Conservation (phyloP, 2,797 vertebrate species). For the Squalus acanthias region DNA sequence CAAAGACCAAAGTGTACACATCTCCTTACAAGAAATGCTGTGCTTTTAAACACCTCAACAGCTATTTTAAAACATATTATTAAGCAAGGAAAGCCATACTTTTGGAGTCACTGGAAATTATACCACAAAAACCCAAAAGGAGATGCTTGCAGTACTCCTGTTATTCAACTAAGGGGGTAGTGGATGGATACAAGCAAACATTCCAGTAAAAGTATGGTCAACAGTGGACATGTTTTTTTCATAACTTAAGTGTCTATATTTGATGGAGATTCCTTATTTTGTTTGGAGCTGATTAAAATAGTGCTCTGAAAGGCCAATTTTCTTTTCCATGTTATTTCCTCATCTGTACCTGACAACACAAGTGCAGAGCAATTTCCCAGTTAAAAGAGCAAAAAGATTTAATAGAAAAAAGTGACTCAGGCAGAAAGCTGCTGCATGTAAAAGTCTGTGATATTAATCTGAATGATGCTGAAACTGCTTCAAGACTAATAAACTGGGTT, state of each 20-base stretch:
- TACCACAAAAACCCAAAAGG: neutral
- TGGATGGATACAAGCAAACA: neutral
- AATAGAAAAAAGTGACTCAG: neutral
- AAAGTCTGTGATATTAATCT: neutral
- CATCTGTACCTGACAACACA: neutral
- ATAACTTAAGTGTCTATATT: neutral
- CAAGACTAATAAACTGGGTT: neutral
- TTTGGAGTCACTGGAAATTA: neutral
- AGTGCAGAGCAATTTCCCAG: neutral
- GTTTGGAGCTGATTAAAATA: neutral
- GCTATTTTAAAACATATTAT: conserved; percentile 25
- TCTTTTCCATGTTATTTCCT: neutral
- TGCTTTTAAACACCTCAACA: conserved; percentile 46
- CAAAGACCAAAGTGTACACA: conserved; percentile 75
- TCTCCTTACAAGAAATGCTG: conserved; percentile 77
- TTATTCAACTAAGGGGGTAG: neutral
- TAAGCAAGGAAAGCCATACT: neutral
- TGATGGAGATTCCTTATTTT: neutral
- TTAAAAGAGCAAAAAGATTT: neutral
- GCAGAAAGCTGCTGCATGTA: neutral
- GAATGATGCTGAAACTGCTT: neutral
- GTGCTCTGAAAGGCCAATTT: neutral
- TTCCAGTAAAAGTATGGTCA: neutral
- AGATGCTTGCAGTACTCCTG: neutral
- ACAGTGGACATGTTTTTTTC: neutral